Conservation (phyloP, 2,113 vertebrate species). For the Zosterops borbonicus region DNA sequence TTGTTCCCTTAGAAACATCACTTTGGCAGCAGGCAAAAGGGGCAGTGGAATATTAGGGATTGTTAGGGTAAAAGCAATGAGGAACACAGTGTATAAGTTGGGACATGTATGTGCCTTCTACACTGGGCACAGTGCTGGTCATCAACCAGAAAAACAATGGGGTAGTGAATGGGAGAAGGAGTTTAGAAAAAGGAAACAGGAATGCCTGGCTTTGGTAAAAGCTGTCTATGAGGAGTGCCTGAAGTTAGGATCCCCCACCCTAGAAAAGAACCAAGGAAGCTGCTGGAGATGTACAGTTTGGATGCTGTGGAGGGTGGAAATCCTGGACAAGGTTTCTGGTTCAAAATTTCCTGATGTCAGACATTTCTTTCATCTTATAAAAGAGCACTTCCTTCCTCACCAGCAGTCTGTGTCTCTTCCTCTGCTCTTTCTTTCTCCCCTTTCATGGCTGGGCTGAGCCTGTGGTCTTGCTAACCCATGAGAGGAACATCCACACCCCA, state of each 20-base stretch:
- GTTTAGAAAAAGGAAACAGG: neutral
- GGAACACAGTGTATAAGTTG: neutral
- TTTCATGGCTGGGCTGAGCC: neutral
- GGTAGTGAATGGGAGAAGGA: neutral
- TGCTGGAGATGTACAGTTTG: neutral
- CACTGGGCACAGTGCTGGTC: neutral
- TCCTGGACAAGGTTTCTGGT: neutral
- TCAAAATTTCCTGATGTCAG: neutral
- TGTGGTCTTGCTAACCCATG: neutral
- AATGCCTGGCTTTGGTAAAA: neutral
- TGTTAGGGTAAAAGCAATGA: neutral
- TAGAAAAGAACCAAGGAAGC: neutral
- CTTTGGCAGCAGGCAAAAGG: neutral
- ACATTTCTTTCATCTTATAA: neutral
- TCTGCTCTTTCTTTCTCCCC: neutral
- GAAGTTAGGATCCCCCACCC: neutral
- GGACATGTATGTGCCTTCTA: fast-evolving
- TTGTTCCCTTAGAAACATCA: neutral
- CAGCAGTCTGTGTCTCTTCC: neutral
- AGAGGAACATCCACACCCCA: neutral
- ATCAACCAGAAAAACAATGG: neutral
- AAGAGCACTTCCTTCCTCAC: neutral
- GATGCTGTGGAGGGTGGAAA: neutral
- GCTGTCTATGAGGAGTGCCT: neutral
- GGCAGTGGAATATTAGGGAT: neutral